Base-by-base conservation (phyloP, 2,888 invertebrate genomes). In the Sphaerophoria rueppellii region DNA sequence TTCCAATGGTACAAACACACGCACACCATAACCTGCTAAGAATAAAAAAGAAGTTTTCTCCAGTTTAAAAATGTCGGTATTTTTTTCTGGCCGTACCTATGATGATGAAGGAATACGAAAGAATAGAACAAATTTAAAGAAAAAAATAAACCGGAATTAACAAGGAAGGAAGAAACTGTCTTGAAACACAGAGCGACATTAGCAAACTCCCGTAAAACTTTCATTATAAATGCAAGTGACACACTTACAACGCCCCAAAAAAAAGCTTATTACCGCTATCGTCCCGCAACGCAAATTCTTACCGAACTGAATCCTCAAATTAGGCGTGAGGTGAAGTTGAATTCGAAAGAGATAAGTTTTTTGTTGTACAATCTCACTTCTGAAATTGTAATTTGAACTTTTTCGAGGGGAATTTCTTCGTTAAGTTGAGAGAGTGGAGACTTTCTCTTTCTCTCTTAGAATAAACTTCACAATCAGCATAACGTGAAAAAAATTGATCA, bases 211-310 rank as follows among this genome's bases (percentile, higher is more conserved):
- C 35, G 67, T 32, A n/a, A 37, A 34, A 57, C 14, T 83, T 75
- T 83, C 79, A 80, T 83, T 80, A 83, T 50, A 63, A 83, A 83
- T 83, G 83, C 83, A 83, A 79, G 79, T 76, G 83, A 76, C 83
- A 80, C 46, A 83, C 71, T 80, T 83, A 80, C 75, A 72, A 79
- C 75, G 72, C 75, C 81, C 80, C 61, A 43, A 76, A 63, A 32
- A 72, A 24, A 35, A 75, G 75, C 83, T 79, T 9, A 0, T 67
- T 72, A 7, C 16, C 4, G 5, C 24, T 14, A 11, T 12, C 52
- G 11, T 24, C 24, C 24, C 24, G 24, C 24, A 24, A 24, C 24
- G 24, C 24, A 24, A 2, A 2, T 24, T 24, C 24, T 2, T 24
- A 24, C 2, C 24, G 24, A 24, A 24, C 24, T 24, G 24, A 24